Evolutionary conservation across 2,888 invertebrate species (phyloP).

Genomic region (Meteorus cinctellus): DNA sequence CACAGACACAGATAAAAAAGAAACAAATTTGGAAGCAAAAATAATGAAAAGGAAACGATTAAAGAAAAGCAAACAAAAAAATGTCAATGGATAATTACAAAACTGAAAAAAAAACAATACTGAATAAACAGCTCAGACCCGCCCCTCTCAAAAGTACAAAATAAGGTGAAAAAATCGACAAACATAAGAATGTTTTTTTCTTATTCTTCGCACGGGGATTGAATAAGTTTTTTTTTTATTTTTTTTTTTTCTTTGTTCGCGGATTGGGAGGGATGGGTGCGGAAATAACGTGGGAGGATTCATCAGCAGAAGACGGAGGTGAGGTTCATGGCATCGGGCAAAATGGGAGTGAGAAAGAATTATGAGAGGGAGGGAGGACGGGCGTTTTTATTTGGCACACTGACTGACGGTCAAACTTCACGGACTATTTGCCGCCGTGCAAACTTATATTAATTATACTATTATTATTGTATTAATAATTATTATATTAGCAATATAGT

Average conservation of each 20-base stretch:
- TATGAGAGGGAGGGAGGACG: conserved; percentile 3
- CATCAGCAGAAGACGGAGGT: background rate
- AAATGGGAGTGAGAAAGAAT: conserved; percentile 5
- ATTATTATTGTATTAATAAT: conserved; percentile 63
- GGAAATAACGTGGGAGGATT: background rate
- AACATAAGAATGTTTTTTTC: conserved; percentile 32
- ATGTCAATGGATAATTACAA: conserved; percentile 49
- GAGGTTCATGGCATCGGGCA: background rate
- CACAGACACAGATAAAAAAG: conserved; percentile 47
- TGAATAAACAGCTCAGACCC: conserved; percentile 39
- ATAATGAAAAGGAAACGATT: conserved; percentile 37
- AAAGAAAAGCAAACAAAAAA: conserved; percentile 34
- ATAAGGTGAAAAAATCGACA: conserved; percentile 29
- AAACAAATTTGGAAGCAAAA: conserved; percentile 38
- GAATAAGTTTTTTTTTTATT: conserved; percentile 8
- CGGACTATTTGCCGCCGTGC: conserved; percentile 69
- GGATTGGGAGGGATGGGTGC: background rate
- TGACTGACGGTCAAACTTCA: conserved; percentile 57
- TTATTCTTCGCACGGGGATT: background rate
- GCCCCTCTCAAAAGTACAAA: conserved; percentile 34
- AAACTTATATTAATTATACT: conserved; percentile 53
- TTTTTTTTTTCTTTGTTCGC: no score
- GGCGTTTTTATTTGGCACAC: conserved; percentile 48
- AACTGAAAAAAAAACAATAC: conserved; percentile 31
- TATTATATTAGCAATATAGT: conserved; percentile 69